Evolutionary conservation across 2,797 vertebrate genomes (phyloP), one percentile per base, ranked within the genome.

Genomic region (Gouania willdenowi): DNA sequence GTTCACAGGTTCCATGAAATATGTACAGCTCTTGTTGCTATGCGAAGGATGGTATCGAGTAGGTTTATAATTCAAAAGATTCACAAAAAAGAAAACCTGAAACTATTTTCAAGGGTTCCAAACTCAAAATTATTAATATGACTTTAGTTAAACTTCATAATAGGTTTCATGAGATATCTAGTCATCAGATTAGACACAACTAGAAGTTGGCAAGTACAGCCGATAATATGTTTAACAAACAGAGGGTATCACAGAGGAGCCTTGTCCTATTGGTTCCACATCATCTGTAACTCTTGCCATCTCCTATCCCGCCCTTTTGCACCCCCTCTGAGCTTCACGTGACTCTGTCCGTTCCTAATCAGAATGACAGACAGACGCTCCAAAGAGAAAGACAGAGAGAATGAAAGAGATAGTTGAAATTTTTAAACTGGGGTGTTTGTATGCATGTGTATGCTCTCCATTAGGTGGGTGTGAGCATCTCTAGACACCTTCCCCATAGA

Each of bases 281-380:
- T 81, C 72, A 72, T 72, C 58, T 20, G 42, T 69, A 64, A 58
- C 66, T 73, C 68, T 54, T 64, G 66, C 55, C 53, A 72, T 79
- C 66, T 71, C 60, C 66, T 58, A 66, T 71, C 71, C 77, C 80
- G 70, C 72, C 37, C 69, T 81, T 76, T 71, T 74, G 75, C 52
- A 72, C 71, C 61, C 73, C 39, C 64, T 57, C 52, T n/a, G 8
- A 43, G 69, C 81, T 83, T 81, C 76, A 76, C 79, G 67, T 51
- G 72, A 61, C 64, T 55, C 62, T 47, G 60, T 57, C 76, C 83
- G 78, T 88, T 57, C 71, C 79, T 85, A 87, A 88, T 88, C 71
- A 53, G 60, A 77, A 49, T 87, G 83, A 87, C 85, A 87, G 83
- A 83, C 83, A 88, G 86, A 87, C 85, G 82, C 85, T 72, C 49